These are phyloP conservation scores for Enteromius radiatus DNA, from an alignment of 2,797 vertebrate species.

Conservation along the genomic window DNA sequence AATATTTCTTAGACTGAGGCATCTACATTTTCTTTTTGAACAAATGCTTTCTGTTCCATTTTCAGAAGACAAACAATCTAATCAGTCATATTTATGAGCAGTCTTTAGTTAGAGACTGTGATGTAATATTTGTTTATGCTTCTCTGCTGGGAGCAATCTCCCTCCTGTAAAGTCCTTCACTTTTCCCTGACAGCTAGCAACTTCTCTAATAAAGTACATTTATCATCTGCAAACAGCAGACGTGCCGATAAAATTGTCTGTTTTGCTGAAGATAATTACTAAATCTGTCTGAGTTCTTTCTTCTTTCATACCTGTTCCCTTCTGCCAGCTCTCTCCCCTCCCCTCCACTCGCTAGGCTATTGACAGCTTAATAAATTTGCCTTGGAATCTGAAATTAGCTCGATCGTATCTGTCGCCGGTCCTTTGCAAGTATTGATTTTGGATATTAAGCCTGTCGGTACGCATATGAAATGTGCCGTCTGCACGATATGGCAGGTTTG, in stretches of 20 bases:
- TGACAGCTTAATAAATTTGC: slow-evolving; percentile 79
- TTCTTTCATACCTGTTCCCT: slow-evolving; percentile 54
- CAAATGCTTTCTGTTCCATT: slow-evolving; percentile 27
- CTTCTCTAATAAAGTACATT: slow-evolving; percentile 80
- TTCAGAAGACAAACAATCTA: slow-evolving; percentile 43
- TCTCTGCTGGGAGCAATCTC: slow-evolving; percentile 68
- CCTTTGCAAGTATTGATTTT: slow-evolving; percentile 77
- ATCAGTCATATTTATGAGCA: slow-evolving; percentile 67
- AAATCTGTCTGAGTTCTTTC: slow-evolving; percentile 61
- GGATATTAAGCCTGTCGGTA: slow-evolving; percentile 76
- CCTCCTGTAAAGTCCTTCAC: slow-evolving; percentile 59
- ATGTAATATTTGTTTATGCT: slow-evolving; percentile 70
- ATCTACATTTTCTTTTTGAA: slow-evolving; percentile 20
- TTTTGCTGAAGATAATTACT: slow-evolving; percentile 73
- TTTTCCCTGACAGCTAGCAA: slow-evolving; percentile 61
- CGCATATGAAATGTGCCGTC: slow-evolving; percentile 62
- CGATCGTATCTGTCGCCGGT: slow-evolving; percentile 77
- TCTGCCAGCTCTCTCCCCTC: not conserved
- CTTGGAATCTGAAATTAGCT: slow-evolving; percentile 75
- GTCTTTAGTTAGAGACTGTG: slow-evolving; percentile 74
- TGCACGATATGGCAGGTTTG: slow-evolving; percentile 71
- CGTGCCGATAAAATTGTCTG: slow-evolving; percentile 70
- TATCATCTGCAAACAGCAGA: slow-evolving; percentile 75
- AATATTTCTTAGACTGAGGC: slow-evolving; percentile 7
- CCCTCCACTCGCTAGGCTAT: slow-evolving; percentile 57